Evolutionary conservation across 1,140 invertebrate species (phyloP).

Genomic region (Linepithema humile): DNA sequence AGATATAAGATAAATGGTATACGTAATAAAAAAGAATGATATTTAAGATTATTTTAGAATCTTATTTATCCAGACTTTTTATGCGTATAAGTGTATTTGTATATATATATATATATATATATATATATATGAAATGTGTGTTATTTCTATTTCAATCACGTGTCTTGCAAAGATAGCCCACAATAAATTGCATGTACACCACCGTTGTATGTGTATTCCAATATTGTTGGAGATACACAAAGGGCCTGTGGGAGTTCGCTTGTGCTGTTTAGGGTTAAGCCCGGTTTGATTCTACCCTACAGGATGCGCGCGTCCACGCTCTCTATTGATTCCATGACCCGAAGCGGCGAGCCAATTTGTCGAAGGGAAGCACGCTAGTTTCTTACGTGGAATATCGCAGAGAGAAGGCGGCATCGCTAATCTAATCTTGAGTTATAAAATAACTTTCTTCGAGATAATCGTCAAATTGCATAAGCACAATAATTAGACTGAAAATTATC

Average conservation of each 20-base stretch:
- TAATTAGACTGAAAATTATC: not conserved
- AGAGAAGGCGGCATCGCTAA: too few species aligned
- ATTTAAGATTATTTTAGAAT: not conserved
- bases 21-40: not conserved
- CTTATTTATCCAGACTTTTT: not conserved
- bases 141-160: slow-evolving; percentile 4
- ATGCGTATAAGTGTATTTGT: too few species aligned
- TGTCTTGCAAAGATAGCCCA: not conserved
- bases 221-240: slow-evolving; percentile 11
- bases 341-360: slow-evolving; percentile 70
- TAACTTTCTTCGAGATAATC: not conserved
- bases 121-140: not conserved
- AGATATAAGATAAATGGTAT: not conserved
- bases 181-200: slow-evolving; percentile 10
- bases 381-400: slow-evolving; percentile 17
- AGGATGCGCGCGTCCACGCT: slow-evolving; percentile 72
- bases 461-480: not conserved
- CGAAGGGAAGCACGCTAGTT: slow-evolving; percentile 58
- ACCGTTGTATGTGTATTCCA: not conserved
- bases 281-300: slow-evolving; percentile 66
- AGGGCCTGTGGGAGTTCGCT: not conserved
- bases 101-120: too few species aligned
- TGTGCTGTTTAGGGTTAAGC: slow-evolving; percentile 31
- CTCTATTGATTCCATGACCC: slow-evolving; percentile 72
- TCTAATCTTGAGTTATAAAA: not conserved